Base-by-base conservation (phyloP, 1,140 invertebrate species). In the Drosophila gunungcola region DNA sequence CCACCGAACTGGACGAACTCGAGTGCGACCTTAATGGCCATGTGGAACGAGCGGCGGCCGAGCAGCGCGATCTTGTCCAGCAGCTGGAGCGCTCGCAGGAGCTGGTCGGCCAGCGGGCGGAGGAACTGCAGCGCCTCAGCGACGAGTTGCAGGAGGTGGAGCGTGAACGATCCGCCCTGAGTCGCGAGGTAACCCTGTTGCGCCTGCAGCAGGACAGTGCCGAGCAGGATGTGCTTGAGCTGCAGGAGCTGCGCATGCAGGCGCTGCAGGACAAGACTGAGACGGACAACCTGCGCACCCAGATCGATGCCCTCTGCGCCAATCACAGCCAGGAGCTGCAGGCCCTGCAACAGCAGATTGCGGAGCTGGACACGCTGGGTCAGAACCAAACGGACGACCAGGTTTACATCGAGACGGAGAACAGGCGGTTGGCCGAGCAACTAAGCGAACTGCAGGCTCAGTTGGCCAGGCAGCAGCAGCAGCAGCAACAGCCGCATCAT, bases 11-110 rank as follows among this genome's bases (percentile, higher is more conserved):
- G 43, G 94, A 95, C 70, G 94, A 94, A 73, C 84, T 95, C 45
- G 94, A 95, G 80, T 86, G 91, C 32, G 94, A 95, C 77, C 93
- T 95, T 58, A 94, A 94, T 69, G 92, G 91, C n/a, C 95, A 95
- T 88, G 93, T 95, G 57, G 93, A 94, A 78, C 93, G 93, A 39
- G 78, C 94, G 38, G 91, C 94, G 29, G 93, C 93, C 73, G 94
- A 95, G 84, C 93, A 92, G 6, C 93, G 93, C 45, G 77, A 86
- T 4, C 52, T 93, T 1, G n/a, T 69, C 91, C 92, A 95, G 92
- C 92, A 73, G 73, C 61, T 93, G 92, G 73, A 94, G 80, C 92
- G 93, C 78, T 75, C 94, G 0, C 80, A 94, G 52, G 93, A 94
- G 45, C 79, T 94, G 94, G 77, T 93, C 90, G 11, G 79, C 63